Evolutionary conservation across 2,113 vertebrate genomes (phyloP).

Genomic region (Myiagra hebetior): DNA sequence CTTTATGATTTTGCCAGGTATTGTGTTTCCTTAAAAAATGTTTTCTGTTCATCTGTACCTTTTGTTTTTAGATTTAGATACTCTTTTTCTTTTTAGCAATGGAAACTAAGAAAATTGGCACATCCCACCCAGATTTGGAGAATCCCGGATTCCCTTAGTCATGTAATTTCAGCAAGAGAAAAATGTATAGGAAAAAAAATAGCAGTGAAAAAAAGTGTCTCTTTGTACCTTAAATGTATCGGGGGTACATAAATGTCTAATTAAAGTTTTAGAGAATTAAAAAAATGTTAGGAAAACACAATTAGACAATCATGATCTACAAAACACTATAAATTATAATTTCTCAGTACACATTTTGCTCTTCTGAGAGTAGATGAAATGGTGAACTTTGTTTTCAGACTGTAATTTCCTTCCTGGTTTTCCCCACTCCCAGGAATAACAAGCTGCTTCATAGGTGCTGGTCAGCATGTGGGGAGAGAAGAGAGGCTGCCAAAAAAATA

Average conservation of each 20-base stretch:
- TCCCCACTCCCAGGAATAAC: background rate
- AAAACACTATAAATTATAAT: background rate
- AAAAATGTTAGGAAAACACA: background rate
- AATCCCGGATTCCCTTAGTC: background rate
- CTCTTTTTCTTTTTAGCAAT: background rate
- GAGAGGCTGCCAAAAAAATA: background rate
- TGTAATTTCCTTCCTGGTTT: background rate
- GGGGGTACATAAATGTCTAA: background rate
- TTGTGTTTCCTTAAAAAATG: background rate
- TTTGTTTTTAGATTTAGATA: background rate
- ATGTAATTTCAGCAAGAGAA: background rate
- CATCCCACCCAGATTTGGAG: background rate
- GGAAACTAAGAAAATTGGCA: background rate
- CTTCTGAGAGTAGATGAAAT: background rate
- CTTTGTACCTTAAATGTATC: background rate
- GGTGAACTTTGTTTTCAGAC: background rate
- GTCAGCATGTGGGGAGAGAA: background rate
- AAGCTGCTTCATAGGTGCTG: background rate
- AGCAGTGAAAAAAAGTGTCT: rapidly evolving
- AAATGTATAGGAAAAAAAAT: background rate
- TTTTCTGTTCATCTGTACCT: background rate
- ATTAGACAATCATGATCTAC: background rate
- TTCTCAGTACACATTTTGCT: background rate
- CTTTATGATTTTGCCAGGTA: background rate
- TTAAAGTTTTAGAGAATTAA: background rate